Conservation (phyloP, 2,888 invertebrate genomes). For the Drosophila silvestris region DNA sequence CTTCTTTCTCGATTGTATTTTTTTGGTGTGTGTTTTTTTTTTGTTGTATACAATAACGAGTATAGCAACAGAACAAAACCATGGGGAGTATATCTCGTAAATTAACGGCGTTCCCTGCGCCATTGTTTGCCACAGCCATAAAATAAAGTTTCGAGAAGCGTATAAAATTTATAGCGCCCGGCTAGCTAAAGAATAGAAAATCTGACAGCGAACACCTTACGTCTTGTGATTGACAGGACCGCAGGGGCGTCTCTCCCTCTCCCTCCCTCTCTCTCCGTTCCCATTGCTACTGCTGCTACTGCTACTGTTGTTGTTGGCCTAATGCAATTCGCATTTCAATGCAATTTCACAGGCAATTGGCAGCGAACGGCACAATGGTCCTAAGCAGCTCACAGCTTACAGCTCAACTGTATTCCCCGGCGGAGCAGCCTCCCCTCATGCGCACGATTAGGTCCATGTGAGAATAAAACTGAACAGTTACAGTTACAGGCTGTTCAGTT, state of each 20-base stretch:
- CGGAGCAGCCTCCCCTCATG: constrained; percentile 45
- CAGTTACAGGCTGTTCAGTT: constrained; percentile 48
- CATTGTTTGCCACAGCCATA: constrained; percentile 68
- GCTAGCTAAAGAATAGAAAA: constrained; percentile 59
- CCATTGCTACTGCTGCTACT: constrained; percentile 10
- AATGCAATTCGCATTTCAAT: constrained; percentile 78
- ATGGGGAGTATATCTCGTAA: constrained; percentile 80
- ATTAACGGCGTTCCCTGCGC: constrained; percentile 74
- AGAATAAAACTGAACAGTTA: constrained; percentile 58
- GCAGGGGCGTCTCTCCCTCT: constrained; percentile 53
- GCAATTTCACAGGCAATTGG: constrained; percentile 78
- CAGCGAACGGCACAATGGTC: constrained; percentile 59
- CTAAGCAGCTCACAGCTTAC: constrained; percentile 67
- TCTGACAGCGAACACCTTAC: constrained; percentile 78
- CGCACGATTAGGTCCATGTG: constrained; percentile 68
- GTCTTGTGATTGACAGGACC: constrained; percentile 78
- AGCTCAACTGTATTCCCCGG: constrained; percentile 22
- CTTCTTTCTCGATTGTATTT: not conserved
- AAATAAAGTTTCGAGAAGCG: constrained; percentile 79
- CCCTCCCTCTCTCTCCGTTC: not conserved
- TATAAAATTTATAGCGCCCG: constrained; percentile 76
- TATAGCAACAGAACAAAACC: constrained; percentile 50
- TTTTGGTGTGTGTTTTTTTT: not conserved
- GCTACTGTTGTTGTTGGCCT: constrained; percentile 33
- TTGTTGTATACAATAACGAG: constrained; percentile 62